A percentile compares a stretch with the other conserved stretches of the same genome.
These are phyloP conservation scores for Trachelus iudaicus DNA, from an alignment of 2,888 invertebrate species.

Conservation along the genomic window DNA sequence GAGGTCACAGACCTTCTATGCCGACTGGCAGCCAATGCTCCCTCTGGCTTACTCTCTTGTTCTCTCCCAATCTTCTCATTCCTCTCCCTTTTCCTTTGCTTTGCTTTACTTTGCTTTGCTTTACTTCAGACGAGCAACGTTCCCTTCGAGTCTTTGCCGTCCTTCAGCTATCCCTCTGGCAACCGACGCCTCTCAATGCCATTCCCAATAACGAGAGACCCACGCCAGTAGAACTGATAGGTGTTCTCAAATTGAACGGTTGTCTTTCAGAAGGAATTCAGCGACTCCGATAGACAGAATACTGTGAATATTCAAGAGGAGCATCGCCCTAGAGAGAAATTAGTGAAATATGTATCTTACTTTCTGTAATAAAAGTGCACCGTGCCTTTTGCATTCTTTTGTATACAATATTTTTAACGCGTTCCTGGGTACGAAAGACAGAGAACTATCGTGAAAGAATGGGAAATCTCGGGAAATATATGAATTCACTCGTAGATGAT, in stretches of 20 bases:
- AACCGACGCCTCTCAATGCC: neutral
- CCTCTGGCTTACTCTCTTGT: slow-evolving; percentile 23
- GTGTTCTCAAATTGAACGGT: neutral
- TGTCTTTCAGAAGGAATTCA: neutral
- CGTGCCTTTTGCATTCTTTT: neutral
- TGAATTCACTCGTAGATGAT: neutral
- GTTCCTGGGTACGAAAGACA: neutral
- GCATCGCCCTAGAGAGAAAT: neutral
- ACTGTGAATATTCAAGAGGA: neutral
- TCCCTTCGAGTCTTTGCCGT: neutral
- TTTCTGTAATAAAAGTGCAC: neutral
- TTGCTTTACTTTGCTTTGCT: slow-evolving; percentile 36
- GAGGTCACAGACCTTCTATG: slow-evolving; percentile 63
- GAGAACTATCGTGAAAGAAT: neutral
- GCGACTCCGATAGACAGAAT: neutral
- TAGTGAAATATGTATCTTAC: neutral
- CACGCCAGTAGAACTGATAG: neutral
- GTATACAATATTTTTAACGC: neutral
- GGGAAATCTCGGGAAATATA: neutral
- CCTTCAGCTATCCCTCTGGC: neutral
- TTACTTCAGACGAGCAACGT: slow-evolving; percentile 1
- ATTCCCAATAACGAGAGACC: neutral
- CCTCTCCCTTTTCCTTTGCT: slow-evolving; percentile 22
- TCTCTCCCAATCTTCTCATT: slow-evolving; percentile 17
- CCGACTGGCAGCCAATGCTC: slow-evolving; percentile 55